These are phyloP conservation scores for Octopus bimaculoides DNA, from an alignment of 1,140 invertebrate species.

Conservation along the genomic window DNA sequence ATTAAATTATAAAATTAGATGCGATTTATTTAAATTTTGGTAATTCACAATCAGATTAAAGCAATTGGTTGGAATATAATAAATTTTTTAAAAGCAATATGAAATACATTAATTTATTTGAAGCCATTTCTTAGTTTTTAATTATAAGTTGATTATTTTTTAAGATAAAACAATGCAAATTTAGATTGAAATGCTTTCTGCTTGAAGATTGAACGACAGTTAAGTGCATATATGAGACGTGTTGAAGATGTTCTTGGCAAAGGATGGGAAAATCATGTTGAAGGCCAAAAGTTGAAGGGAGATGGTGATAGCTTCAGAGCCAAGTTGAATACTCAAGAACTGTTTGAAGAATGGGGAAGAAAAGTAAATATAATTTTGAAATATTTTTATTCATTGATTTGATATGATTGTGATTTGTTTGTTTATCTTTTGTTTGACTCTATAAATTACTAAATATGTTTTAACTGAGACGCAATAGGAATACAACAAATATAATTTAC, in stretches of 20 bases:
- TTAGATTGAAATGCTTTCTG: background rate
- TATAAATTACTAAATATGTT: background rate
- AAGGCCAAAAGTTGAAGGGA: slow-evolving; percentile 96
- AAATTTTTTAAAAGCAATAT: too few relatives aligned
- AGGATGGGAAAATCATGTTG: slow-evolving; percentile 99
- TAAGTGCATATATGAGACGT: slow-evolving; percentile 93
- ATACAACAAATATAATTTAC: too few relatives aligned
- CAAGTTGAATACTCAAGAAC: slow-evolving; percentile 92
- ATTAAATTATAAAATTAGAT: too few relatives aligned
- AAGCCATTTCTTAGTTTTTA: too few relatives aligned
- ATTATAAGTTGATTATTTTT: too few relatives aligned
- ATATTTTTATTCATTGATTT: background rate
- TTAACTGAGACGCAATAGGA: too few relatives aligned
- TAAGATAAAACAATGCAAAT: too few relatives aligned
- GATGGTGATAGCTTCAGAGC: slow-evolving; percentile 96
- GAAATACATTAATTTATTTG: background rate
- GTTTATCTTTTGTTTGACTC: background rate
- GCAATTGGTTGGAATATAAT: too few relatives aligned
- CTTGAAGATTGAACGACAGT: slow-evolving; percentile 84
- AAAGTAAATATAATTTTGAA: slow-evolving; percentile 35
- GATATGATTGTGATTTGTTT: background rate
- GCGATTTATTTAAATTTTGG: too few relatives aligned
- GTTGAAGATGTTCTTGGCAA: slow-evolving; percentile 98
- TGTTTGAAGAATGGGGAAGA: slow-evolving; percentile 94
- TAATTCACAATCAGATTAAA: too few relatives aligned